Evolutionary conservation across 2,888 invertebrate species (phyloP), one percentile per base, ranked within the genome.

Genomic region (Himalopsyche anomala): DNA sequence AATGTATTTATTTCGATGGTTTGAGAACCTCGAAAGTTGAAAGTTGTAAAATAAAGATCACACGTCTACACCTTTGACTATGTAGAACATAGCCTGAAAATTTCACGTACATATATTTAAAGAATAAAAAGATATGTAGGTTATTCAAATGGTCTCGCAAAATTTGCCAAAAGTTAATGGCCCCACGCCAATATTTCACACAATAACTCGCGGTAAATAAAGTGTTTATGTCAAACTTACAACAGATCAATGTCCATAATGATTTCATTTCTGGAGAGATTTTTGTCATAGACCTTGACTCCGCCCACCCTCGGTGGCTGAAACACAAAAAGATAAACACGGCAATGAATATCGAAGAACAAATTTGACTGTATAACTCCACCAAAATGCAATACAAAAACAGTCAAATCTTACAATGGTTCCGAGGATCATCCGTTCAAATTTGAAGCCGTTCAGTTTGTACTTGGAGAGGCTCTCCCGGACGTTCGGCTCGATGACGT

Each of bases 171-270:
- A 28, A 28, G 28, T 28, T 28, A 28, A 28, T 28, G 28, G 28
- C 28, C 2, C 28, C 28, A 28, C 28, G 28, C 28, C 28, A 28
- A 28, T 28, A 28, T 28, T 28, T 28, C 28, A 28, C 28, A 28
- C 28, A 28, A 0, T 28, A 1, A 28, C 28, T 0, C 28, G 28
- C 28, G 2, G 28, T 28, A 28, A 28, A 28, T 28, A 28, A 28
- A 28, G 28, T 28, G 28, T 28, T 28, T 28, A 28, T 28, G 28
- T 28, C 40, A 80, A n/a, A 86, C 96, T 95, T 92, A 97, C 96
- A 98, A 97, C 87, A 99, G 93, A 92, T 99, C 99, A 89, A 99
- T 93, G 92, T 99, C 99, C 96, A 99, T 96, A 90, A 99, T 97
- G 89, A 99, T 98, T 93, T 99, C 99, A 94, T 97, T 94, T 91